Evolutionary conservation across 2,797 vertebrate genomes (phyloP), one percentile per base, ranked within the genome.

Genomic region (Pseudochaenichthys georgianus): DNA sequence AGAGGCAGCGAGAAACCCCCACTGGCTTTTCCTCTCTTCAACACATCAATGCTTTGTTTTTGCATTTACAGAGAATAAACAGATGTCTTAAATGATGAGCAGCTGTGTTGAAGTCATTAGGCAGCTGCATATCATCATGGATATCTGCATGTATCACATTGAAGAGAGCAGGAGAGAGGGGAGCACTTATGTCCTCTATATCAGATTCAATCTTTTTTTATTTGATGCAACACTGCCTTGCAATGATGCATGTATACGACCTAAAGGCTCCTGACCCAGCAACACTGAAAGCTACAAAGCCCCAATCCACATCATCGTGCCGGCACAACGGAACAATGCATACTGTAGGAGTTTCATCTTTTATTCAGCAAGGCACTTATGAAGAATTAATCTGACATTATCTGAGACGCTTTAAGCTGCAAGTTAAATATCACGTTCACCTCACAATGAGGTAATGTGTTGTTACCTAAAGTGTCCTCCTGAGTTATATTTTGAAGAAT

Each of bases 321-420:
- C 0, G 9, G 28, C 75, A 81, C 77, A 80, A 74, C 52, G 52
- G 51, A 73, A 76, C 59, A 59, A 67, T 13, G 5, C 65, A 45
- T 34, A 21, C 21, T 21, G 21, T 21, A 23, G 64, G 19, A 60
- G 57, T 70, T 64, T 78, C 51, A 86, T 88, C 19, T 84, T 89
- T 89, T 73, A 91, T 89, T 89, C 45, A 88, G 68, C 9, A 67
- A 10, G 38, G 46, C 59, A 19, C 70, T 88, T 80, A 80, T 77
- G 61, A 80, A 42, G 58, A 88, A 89, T 88, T 83, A 38, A 89
- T 84, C 43, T 83, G 52, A 71, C 64, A 82, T 86, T 79, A 85
- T 83, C 72, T 70, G 67, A 83, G 46, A 84, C 68, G 42, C 50
- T 62, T 51, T 78, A 42, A 64, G 8, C 13, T 50, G 11, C 42